Percentiles rank a stretch among this genome's conserved stretches.
phyloP scores from a whole-genome alignment of 1,140 invertebrate genomes.

The Zaprionus kolodkinae region DNA sequence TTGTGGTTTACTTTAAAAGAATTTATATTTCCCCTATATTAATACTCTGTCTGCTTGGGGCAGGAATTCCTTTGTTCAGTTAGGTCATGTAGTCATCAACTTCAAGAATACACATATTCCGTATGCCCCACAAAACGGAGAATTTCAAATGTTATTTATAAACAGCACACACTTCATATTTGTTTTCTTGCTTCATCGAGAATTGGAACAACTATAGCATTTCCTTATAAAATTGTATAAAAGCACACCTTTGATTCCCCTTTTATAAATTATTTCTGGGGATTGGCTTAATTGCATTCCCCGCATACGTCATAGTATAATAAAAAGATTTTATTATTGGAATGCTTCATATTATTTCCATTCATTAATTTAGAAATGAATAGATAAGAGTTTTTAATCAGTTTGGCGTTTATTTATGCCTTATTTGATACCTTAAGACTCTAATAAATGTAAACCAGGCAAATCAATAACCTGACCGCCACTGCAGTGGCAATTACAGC shows the following conservation, averaged over 20 bases:
- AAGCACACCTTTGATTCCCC: not conserved
- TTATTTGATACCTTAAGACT: not conserved
- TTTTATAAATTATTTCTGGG: not conserved
- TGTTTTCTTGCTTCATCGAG: not conserved
- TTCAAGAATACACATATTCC: not conserved
- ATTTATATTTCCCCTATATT: not conserved
- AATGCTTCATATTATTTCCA: not conserved
- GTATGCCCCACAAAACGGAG: not conserved
- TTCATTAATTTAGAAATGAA: not conserved
- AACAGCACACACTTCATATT: not conserved
- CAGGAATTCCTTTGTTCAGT: constrained; percentile 16
- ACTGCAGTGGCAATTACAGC: too few species aligned
- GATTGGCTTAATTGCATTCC: not conserved
- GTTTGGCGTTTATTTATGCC: not conserved
- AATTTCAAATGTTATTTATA: constrained; percentile 2
- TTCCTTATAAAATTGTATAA: not conserved
- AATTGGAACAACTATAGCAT: not conserved
- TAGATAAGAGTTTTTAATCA: too few species aligned
- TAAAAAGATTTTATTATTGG: not conserved
- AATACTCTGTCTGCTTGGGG: constrained; percentile 6
- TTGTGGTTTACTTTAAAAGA: too few species aligned
- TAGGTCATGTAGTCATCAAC: constrained; percentile 23
- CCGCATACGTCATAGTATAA: not conserved
- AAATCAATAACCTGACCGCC: too few species aligned
- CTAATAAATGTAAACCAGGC: too few species aligned